Evolutionary conservation across 1,140 invertebrate species (phyloP).

Genomic region (Diorhabda carinulata): DNA sequence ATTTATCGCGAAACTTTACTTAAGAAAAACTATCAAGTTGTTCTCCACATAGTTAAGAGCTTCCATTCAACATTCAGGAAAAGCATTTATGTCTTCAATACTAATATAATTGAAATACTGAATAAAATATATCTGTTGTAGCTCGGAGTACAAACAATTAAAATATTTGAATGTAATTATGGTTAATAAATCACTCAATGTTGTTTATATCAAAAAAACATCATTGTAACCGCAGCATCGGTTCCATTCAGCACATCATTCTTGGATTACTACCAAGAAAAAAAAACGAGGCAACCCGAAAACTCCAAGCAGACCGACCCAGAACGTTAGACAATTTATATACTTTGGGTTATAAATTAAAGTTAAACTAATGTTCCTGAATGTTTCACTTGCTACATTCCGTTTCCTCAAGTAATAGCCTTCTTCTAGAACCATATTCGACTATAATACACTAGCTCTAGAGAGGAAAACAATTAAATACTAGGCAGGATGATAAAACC

Average conservation of each 20-base stretch:
- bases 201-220: constrained; percentile 3
- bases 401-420: constrained; percentile 22
- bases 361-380: constrained; percentile 22
- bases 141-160: background rate
- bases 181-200: background rate
- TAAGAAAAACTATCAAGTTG: no score
- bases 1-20: no score
- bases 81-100: no score
- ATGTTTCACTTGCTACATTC: constrained; percentile 23
- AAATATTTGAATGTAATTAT: background rate
- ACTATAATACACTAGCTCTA: constrained; percentile 9
- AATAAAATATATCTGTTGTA: background rate
- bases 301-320: constrained; percentile 9
- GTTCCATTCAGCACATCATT: constrained; percentile 13
- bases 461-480: constrained; percentile 4
- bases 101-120: no score
- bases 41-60: no score
- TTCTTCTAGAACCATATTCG: constrained; percentile 19
- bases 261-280: constrained; percentile 13
- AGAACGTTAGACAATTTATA: constrained; percentile 21
- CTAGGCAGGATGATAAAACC: constrained; percentile 1
- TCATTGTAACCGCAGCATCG: background rate
- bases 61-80: no score
- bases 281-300: background rate
- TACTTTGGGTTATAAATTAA: constrained; percentile 23